A percentile compares a stretch with the other conserved stretches of the same genome.
These are phyloP conservation scores for Gobius niger DNA, from an alignment of 2,113 vertebrate species.

Conservation along the genomic window DNA sequence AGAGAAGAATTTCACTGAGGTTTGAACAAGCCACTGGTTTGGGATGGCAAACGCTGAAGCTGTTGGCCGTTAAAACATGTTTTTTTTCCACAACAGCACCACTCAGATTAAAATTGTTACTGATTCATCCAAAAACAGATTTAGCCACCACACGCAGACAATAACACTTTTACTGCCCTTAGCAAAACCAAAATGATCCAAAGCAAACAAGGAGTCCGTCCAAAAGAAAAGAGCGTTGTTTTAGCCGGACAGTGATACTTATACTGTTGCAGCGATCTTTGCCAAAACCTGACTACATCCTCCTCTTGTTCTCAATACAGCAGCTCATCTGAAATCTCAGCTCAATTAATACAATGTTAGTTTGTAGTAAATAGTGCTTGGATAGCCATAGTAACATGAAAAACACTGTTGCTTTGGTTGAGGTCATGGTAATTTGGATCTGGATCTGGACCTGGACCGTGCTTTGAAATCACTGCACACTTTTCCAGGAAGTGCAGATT, in stretches of 20 bases:
- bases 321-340: constrained; percentile 20
- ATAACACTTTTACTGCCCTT: constrained; percentile 53
- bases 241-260: constrained; percentile 27
- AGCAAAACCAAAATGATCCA: constrained; percentile 30
- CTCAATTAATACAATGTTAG: constrained; percentile 46
- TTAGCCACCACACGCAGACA: constrained; percentile 45
- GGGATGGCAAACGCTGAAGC: too few relatives aligned
- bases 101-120: constrained; percentile 26
- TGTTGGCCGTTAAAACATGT: neutral
- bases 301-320: constrained; percentile 22
- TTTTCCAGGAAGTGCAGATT: constrained; percentile 55
- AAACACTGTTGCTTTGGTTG: constrained; percentile 52
- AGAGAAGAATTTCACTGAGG: too few relatives aligned
- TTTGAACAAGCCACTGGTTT: too few relatives aligned
- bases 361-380: constrained; percentile 62
- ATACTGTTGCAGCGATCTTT: constrained; percentile 44
- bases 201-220: constrained; percentile 30
- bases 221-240: constrained; percentile 34
- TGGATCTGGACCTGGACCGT: constrained; percentile 51
- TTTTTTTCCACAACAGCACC: constrained; percentile 46
- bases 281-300: constrained; percentile 39
- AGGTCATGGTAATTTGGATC: constrained; percentile 63
- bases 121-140: constrained; percentile 51
- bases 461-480: constrained; percentile 37
- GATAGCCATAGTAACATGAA: constrained; percentile 62